Evolutionary conservation across 2,888 invertebrate genomes (phyloP), one percentile per base, ranked within the genome.

Genomic region (Tyria jacobaeae): DNA sequence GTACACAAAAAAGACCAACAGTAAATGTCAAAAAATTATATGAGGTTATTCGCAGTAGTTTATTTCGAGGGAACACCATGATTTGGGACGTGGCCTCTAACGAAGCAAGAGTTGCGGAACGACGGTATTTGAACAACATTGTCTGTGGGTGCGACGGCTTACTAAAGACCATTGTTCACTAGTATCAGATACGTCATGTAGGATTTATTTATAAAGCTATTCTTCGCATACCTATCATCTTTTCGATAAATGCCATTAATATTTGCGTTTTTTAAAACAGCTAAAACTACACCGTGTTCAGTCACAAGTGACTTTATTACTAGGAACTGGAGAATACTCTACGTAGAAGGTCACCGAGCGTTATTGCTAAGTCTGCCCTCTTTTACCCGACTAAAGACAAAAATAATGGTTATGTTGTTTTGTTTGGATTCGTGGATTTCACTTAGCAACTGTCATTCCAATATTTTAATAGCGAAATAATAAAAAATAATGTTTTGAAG

Each of bases 41-140:
- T 53, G 60, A 58, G 60, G 50, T 68, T 72, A 72, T 74, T 75
- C 67, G 66, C 60, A 60, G 75, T 75, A 78, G 75, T 67, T 79
- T 82, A 80, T 82, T 82, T 79, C 61, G 71, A 70, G 68, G 65
- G 58, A 72, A 78, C 76, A 70, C 73, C 71, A 78, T 79, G 79
- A 81, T 84, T 84, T 78, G 50, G 77, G 66, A 70, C 79, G 73
- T 73, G 75, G 67, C 37, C 75, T 70, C 83, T 86, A 86, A 86
- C 86, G 85, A 86, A 86, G 83, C 84, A 77, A 71, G 73, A 66
- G 73, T 58, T 72, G 52, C 48, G 68, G 68, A 75, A 68, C 71
- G 73, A 65, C 68, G 74, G 74, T 86, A 80, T 86, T 86, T 86
- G 82, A 69, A 78, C 83, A 80, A 81, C 80, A 83, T 80, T 83